phyloP scores from a whole-genome alignment of 2,888 invertebrate species.

The Eristalinus aeneus region DNA sequence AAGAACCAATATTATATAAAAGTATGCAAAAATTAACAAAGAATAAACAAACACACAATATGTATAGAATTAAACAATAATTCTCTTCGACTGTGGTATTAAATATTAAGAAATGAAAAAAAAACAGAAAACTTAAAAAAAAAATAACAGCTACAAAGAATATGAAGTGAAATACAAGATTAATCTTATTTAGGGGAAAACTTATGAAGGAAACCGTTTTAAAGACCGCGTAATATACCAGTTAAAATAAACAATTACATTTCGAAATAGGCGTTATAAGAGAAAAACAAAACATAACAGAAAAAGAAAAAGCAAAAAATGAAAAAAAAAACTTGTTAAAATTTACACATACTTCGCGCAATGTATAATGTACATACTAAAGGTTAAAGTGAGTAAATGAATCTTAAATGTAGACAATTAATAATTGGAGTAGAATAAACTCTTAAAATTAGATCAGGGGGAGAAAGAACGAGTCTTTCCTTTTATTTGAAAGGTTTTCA shows the following conservation, averaged over 20 bases:
- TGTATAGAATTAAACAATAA: conserved; percentile 62
- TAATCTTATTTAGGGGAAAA: conserved; percentile 37
- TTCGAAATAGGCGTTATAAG: conserved; percentile 65
- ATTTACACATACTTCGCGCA: conserved; percentile 62
- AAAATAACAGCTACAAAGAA: conserved; percentile 1
- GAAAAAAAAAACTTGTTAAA: conserved; percentile 13
- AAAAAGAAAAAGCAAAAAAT: conserved; percentile 9
- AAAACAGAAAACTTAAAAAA: conserved; percentile 32
- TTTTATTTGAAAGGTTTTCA: no score
- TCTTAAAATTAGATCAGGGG: conserved; percentile 8
- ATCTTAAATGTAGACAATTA: conserved; percentile 13
- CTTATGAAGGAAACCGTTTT: conserved; percentile 45
- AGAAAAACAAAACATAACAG: conserved; percentile 28
- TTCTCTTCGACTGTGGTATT: conserved; percentile 80
- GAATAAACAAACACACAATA: conserved; percentile 62
- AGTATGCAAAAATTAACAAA: conserved; percentile 36
- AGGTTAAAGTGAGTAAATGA: conserved; percentile 1
- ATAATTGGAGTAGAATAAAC: conserved; percentile 17
- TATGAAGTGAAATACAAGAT: neutral
- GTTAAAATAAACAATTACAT: conserved; percentile 65
- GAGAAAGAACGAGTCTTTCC: neutral
- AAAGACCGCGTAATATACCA: conserved; percentile 49
- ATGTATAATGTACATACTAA: conserved; percentile 61
- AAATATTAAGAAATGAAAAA: conserved; percentile 77
- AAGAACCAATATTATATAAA: conserved; percentile 65